Percentiles rank a stretch among this genome's conserved stretches.
Evolutionary conservation across 2,888 invertebrate species (phyloP).

Genomic region (Morpho achilles): DNA sequence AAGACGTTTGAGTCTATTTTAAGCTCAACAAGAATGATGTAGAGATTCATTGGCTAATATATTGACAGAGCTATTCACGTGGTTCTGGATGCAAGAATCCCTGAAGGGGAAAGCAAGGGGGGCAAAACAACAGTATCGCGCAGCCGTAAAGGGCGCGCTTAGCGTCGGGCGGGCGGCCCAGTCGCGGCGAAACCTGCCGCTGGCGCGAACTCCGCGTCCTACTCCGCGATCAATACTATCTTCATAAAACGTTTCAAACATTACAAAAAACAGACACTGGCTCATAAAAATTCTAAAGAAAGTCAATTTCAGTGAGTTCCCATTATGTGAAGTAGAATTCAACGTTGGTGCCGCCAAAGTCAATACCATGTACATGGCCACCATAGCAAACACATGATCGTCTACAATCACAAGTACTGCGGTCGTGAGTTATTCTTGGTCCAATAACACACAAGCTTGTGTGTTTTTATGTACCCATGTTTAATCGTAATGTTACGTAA

Average conservation of each 20-base stretch:
- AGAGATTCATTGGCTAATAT: slow-evolving; percentile 31
- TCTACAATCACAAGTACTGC: slow-evolving; percentile 34
- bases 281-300: slow-evolving; percentile 4
- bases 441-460: slow-evolving; percentile 31
- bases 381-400: slow-evolving; percentile 64
- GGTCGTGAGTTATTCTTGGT: slow-evolving; percentile 47
- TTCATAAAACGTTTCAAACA: slow-evolving; percentile 18
- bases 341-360: slow-evolving; percentile 43
- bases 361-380: slow-evolving; percentile 53
- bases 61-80: slow-evolving; percentile 47
- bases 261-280: slow-evolving; percentile 19
- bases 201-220: slow-evolving; percentile 59
- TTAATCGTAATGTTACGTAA: slow-evolving; percentile 58
- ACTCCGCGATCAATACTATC: slow-evolving; percentile 54
- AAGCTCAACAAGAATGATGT: slow-evolving; percentile 10
- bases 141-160: slow-evolving; percentile 46
- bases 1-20: slow-evolving; percentile 7
- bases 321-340: slow-evolving; percentile 19
- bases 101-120: slow-evolving; percentile 42
- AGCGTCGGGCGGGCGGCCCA: slow-evolving; percentile 47
- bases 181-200: slow-evolving; percentile 75
- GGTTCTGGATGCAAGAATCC: slow-evolving; percentile 34
- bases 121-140: slow-evolving; percentile 55
- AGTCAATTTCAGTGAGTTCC: slow-evolving; percentile 13
- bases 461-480: slow-evolving; percentile 33